Percentiles rank a stretch among this genome's conserved stretches.
These are phyloP conservation scores for Xestia sexstrigata DNA, from an alignment of 2,888 invertebrate species.

Conservation along the genomic window DNA sequence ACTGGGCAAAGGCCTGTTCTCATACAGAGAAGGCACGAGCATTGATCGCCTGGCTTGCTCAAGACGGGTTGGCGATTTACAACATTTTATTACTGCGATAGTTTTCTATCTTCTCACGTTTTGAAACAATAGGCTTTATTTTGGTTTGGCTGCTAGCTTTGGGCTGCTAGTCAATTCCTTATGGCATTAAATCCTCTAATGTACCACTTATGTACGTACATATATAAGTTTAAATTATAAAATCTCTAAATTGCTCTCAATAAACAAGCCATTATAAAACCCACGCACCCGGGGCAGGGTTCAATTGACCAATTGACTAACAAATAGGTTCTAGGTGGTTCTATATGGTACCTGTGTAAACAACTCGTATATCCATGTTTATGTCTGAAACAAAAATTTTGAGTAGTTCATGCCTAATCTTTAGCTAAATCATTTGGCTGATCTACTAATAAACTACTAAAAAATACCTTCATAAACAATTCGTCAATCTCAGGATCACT, in stretches of 20 bases:
- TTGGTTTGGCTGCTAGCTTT: too few relatives aligned
- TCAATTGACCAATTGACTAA: conserved; percentile 12
- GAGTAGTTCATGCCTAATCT: background rate
- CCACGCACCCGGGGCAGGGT: background rate
- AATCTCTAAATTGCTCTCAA: background rate
- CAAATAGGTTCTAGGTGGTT: background rate
- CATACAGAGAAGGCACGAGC: background rate
- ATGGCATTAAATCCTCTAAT: background rate
- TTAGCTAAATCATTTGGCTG: background rate
- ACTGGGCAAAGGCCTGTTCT: background rate
- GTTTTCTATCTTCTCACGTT: background rate
- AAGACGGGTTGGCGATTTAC: background rate
- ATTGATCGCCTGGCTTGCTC: background rate
- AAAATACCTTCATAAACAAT: background rate
- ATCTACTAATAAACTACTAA: background rate
- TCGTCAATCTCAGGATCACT: too few relatives aligned
- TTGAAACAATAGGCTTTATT: background rate
- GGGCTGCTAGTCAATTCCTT: background rate
- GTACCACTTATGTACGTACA: background rate
- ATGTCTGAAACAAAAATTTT: background rate
- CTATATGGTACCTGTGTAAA: background rate
- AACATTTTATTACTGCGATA: background rate
- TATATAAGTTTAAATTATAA: background rate
- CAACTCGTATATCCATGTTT: background rate
- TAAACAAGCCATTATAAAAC: background rate